phyloP scores from a whole-genome alignment of 1,140 invertebrate species.

The Metopolophium dirhodum region DNA sequence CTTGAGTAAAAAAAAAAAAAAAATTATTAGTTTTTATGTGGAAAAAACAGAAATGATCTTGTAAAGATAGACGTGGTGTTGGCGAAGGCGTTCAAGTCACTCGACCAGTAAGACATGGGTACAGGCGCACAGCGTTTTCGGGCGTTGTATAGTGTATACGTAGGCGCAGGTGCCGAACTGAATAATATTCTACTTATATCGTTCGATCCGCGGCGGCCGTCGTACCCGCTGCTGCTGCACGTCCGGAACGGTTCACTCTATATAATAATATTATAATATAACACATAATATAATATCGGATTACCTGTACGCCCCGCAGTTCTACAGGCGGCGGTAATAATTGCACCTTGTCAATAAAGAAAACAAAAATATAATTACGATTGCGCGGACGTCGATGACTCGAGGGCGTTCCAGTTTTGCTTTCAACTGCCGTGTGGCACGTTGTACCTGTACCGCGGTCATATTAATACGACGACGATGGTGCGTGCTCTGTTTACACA shows the following conservation, averaged over 20 bases:
- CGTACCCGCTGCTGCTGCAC: not conserved
- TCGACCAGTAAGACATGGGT: not conserved
- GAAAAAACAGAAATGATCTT: not conserved
- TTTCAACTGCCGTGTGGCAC: not conserved
- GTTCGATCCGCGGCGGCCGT: not conserved
- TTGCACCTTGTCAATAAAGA: slow-evolving; percentile 32
- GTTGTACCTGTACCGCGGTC: not conserved
- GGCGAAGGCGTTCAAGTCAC: not conserved
- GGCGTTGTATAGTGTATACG: not conserved
- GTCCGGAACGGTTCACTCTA: not conserved
- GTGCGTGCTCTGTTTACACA: not conserved
- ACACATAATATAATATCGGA: not conserved
- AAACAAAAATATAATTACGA: slow-evolving; percentile 25
- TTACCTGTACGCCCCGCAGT: slow-evolving; percentile 4
- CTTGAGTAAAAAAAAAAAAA: not conserved
- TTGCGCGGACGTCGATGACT: not conserved
- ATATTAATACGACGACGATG: not conserved
- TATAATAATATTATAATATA: not conserved
- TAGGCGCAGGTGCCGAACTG: not conserved
- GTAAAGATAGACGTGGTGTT: not conserved
- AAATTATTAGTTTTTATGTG: not conserved
- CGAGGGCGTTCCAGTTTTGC: slow-evolving; percentile 27
- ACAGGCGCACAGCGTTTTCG: not conserved
- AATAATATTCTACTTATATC: not conserved
- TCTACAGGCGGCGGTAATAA: slow-evolving; percentile 1